Evolutionary conservation across 1,140 invertebrate species (phyloP).

Genomic region (Penaeus vannamei): DNA sequence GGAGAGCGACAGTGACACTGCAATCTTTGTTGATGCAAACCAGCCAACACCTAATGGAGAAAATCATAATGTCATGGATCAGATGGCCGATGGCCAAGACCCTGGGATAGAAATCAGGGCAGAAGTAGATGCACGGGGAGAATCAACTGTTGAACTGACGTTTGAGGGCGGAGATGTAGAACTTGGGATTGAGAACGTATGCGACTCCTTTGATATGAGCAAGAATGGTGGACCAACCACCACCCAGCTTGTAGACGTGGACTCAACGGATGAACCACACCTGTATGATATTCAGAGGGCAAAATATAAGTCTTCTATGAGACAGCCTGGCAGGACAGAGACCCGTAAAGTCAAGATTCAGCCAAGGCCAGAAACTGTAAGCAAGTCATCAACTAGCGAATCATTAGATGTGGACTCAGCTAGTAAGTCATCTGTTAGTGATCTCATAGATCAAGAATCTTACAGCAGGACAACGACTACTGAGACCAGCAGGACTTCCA

Average conservation of each 20-base stretch:
- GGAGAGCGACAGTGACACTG: conserved; percentile 54
- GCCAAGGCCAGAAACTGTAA: not conserved
- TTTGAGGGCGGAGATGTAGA: conserved; percentile 40
- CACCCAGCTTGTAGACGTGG: conserved; percentile 27
- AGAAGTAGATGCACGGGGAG: not conserved
- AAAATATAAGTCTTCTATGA: not conserved
- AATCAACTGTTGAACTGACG: not conserved
- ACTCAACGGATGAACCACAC: conserved; percentile 6
- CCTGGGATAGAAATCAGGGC: not conserved
- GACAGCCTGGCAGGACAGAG: not conserved
- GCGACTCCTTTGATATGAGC: not conserved
- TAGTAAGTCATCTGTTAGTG: conserved; percentile 8
- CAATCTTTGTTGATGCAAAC: conserved; percentile 47
- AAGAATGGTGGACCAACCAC: not conserved
- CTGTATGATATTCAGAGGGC: not conserved
- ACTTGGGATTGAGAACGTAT: conserved; percentile 26
- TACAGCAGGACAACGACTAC: conserved; percentile 11
- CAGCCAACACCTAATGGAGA: conserved; percentile 7
- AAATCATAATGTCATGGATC: not conserved
- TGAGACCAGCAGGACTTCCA: not conserved
- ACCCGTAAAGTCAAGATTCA: not conserved
- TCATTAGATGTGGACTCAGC: not conserved
- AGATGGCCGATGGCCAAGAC: not conserved
- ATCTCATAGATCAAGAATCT: conserved; percentile 1
- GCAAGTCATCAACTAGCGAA: not conserved